Conservation (phyloP, 2,888 invertebrate genomes). For the Yponomeuta malinellus region DNA sequence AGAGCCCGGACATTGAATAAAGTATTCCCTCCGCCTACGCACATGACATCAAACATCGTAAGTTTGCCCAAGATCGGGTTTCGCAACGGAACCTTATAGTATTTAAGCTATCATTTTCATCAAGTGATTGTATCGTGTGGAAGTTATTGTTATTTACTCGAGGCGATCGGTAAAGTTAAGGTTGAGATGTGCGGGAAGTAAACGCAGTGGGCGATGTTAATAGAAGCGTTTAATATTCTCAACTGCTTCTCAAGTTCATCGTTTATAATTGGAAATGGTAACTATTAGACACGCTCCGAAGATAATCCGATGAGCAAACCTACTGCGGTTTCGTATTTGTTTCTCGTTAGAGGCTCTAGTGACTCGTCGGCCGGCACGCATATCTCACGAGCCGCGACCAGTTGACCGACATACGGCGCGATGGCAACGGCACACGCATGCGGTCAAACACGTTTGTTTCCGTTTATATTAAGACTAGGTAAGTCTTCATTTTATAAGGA, state of each 20-base stretch:
- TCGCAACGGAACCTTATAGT: not conserved
- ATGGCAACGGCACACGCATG: not conserved
- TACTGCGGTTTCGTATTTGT: not conserved
- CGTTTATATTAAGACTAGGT: constrained; percentile 8
- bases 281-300: not conserved
- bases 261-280: too few species aligned
- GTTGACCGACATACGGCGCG: constrained; percentile 2
- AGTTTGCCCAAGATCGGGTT: constrained; percentile 1
- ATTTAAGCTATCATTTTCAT: not conserved
- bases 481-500: too few species aligned
- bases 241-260: too few species aligned
- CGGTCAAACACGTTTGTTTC: not conserved
- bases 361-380: not conserved
- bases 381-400: constrained; percentile 12
- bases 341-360: not conserved
- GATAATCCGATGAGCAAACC: constrained; percentile 1
- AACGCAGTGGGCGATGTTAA: too few species aligned
- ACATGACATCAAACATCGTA: not conserved
- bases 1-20: too few species aligned
- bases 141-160: too few species aligned
- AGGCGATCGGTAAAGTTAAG: too few species aligned
- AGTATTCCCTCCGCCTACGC: not conserved
- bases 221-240: too few species aligned
- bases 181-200: too few species aligned
- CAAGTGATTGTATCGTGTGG: too few species aligned